Evolutionary conservation across 2,797 vertebrate species (phyloP).

Genomic region (Melanotaenia nigrans): DNA sequence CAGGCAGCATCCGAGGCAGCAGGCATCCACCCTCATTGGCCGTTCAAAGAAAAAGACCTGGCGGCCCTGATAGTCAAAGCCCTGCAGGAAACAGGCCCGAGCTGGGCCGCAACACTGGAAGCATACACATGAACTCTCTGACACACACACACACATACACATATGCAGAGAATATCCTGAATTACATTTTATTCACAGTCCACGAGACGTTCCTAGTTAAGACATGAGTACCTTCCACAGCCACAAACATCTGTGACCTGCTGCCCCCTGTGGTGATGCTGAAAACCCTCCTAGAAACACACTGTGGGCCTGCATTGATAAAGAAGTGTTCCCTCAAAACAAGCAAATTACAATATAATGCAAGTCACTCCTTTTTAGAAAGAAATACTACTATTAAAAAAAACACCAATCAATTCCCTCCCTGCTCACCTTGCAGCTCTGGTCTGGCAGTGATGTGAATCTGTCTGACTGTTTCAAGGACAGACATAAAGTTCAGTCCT

Average conservation of each 20-base stretch:
- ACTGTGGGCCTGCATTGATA: constrained; percentile 75
- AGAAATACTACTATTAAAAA: not conserved
- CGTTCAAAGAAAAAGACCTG: constrained; percentile 81
- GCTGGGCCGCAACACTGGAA: constrained; percentile 84
- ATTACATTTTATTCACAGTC: not conserved
- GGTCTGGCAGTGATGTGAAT: constrained; percentile 81
- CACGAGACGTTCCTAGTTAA: not conserved
- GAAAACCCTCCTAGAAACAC: constrained; percentile 81
- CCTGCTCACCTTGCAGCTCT: constrained; percentile 79
- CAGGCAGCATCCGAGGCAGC: constrained; percentile 84
- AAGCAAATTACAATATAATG: not conserved
- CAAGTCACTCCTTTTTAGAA: not conserved
- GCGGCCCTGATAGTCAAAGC: constrained; percentile 74
- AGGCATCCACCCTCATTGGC: constrained; percentile 73
- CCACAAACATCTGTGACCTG: constrained; percentile 78
- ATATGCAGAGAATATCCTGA: not conserved
- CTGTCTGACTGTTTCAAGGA: constrained; percentile 74
- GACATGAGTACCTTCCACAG: constrained; percentile 81
- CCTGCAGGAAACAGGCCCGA: constrained; percentile 75
- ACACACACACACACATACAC: constrained; percentile 12
- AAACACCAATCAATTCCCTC: not conserved
- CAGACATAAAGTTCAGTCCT: constrained; percentile 56
- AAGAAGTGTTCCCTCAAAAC: not conserved
- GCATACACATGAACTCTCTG: constrained; percentile 83
- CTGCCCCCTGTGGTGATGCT: constrained; percentile 72